Evolutionary conservation across 2,888 invertebrate genomes (phyloP).

Genomic region (Cerastis rubricosa): DNA sequence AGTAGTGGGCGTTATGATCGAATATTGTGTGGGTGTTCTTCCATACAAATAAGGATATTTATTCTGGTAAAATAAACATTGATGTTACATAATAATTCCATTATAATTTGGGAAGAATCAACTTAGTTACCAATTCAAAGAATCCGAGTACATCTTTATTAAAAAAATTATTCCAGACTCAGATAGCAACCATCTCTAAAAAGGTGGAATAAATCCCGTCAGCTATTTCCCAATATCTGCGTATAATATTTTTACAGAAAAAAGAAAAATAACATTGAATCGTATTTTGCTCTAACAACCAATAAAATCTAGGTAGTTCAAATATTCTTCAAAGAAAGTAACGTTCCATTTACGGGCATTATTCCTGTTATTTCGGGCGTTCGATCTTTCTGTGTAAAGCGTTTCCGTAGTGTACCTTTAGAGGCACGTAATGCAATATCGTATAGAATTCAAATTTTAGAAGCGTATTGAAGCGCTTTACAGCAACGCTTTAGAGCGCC

Average conservation of each 20-base stretch:
- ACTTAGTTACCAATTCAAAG: background rate
- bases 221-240: background rate
- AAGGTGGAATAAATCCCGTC: background rate
- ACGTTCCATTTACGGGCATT: slow-evolving; percentile 16
- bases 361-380: slow-evolving; percentile 35
- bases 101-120: background rate
- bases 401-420: slow-evolving; percentile 23
- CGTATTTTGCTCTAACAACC: slow-evolving; percentile 1
- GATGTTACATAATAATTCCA: background rate
- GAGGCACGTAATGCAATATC: slow-evolving; percentile 44
- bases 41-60: slow-evolving; percentile 2
- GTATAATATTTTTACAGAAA: background rate
- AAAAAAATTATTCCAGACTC: background rate
- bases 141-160: background rate
- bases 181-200: background rate
- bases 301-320: slow-evolving; percentile 8
- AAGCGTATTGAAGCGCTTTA: slow-evolving; percentile 24
- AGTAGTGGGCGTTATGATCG: slow-evolving; percentile 23
- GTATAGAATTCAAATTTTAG: slow-evolving; percentile 44
- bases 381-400: slow-evolving; percentile 30
- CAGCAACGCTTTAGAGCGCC: background rate
- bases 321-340: slow-evolving; percentile 20
- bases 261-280: background rate
- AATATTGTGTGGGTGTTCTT: slow-evolving; percentile 32
- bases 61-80: slow-evolving; percentile 14